Evolutionary conservation across 2,888 invertebrate genomes (phyloP), one percentile per base, ranked within the genome.

Genomic region (Phytoseiulus persimilis): DNA sequence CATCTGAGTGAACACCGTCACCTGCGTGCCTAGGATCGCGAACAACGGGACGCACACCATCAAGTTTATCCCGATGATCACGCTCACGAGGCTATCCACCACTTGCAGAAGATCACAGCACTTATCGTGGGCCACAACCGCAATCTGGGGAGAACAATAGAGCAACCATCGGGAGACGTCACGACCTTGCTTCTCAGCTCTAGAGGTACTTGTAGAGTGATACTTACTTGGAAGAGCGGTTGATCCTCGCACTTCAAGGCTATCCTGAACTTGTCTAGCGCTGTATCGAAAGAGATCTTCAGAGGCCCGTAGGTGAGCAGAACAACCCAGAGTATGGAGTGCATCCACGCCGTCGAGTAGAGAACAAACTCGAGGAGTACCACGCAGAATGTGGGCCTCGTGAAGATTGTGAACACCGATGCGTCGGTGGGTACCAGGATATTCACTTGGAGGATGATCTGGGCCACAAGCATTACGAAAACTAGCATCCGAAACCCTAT

Each of bases 261-360:
- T 2, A 32, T 32, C 28, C 33, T n/a, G 32, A 87, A 87, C 11
- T 33, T 39, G 23, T 87, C 87, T 0, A 87, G 33, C 87, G 87
- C 87, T 6, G 32, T 87, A 33, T 87, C 87, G 33, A 33, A 39
- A 9, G 33, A n/a, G 6, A 39, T 87, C n/a, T 32, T 83, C 33
- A 87, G 39, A 33, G 87, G 87, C 2, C 33, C 87, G 9, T 33
- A 87, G n/a, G 87, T 87, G 33, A 87, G 87, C 1, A 87, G 87
- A 6, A 87, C 32, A 5, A 87, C 39, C 87, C 87, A 87, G 32
- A 45, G 39, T 1, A n/a, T 39, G 6, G 87, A 31, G 23, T 11
- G 23, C 33, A 87, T 87, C 87, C 87, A 87, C 9, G 33, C 83
- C 18, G 83, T 83, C 32, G 32, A 83, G 33, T 83, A 83, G 31